Percentiles rank a stretch among this genome's conserved stretches.
Conservation (phyloP, 2,888 invertebrate species). For the Capitulum mitella region DNA sequence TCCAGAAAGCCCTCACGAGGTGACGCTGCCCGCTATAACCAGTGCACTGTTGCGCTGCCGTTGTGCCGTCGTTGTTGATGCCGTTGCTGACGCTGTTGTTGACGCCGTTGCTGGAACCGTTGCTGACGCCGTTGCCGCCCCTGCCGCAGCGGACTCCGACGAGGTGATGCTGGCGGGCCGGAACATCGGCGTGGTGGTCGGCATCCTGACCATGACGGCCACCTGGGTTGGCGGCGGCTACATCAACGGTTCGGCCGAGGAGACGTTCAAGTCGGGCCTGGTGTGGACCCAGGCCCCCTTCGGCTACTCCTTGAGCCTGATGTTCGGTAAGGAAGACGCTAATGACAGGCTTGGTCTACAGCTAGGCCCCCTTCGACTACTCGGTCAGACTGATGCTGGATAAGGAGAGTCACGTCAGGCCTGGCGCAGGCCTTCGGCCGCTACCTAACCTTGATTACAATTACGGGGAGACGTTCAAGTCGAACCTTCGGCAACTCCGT, state of each 20-base stretch:
- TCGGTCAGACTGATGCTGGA: too few relatives aligned
- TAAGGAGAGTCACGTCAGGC: too few relatives aligned
- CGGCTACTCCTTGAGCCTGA: slow-evolving; percentile 90
- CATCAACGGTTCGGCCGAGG: slow-evolving; percentile 98
- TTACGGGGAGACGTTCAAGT: too few relatives aligned
- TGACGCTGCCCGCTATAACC: neutral
- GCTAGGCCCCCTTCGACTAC: too few relatives aligned
- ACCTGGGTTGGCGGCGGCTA: slow-evolving; percentile 99
- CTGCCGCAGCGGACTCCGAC: slow-evolving; percentile 51
- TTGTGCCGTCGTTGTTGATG: neutral
- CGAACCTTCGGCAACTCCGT: too few relatives aligned
- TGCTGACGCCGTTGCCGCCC: neutral
- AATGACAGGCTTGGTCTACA: too few relatives aligned
- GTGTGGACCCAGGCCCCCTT: slow-evolving; percentile 99
- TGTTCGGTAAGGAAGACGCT: slow-evolving; percentile 88
- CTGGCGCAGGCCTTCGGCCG: too few relatives aligned
- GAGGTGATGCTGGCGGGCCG: slow-evolving; percentile 98
- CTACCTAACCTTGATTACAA: too few relatives aligned
- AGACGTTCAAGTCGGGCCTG: slow-evolving; percentile 83
- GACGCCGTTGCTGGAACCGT: neutral
- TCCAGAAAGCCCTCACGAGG: neutral
- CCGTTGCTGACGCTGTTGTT: neutral
- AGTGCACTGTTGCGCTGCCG: too few relatives aligned
- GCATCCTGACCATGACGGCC: slow-evolving; percentile 99
- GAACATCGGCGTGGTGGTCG: slow-evolving; percentile 93